phyloP scores from a whole-genome alignment of 2,888 invertebrate species.

The Noctua fimbriata region DNA sequence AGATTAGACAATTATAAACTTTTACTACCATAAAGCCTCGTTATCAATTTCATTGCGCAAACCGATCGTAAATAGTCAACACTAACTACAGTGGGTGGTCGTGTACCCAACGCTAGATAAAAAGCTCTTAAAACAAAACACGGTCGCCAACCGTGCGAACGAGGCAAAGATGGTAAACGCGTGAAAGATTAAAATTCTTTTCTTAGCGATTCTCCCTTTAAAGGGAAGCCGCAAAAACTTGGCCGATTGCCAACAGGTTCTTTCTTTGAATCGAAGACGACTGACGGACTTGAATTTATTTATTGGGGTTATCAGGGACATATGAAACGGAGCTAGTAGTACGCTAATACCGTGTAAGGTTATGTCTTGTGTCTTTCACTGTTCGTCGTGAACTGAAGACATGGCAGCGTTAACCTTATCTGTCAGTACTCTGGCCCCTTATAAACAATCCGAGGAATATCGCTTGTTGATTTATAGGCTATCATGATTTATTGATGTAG shows the following conservation, averaged over 20 bases:
- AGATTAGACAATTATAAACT: conserved; percentile 18
- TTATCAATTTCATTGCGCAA: conserved; percentile 56
- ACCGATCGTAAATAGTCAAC: conserved; percentile 49
- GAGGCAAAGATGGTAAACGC: conserved; percentile 65
- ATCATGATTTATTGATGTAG: conserved; percentile 55
- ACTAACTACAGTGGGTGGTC: conserved; percentile 60
- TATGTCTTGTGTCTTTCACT: conserved; percentile 47
- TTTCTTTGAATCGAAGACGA: conserved; percentile 77
- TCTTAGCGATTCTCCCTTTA: conserved; percentile 74
- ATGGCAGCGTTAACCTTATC: conserved; percentile 73
- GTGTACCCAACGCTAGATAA: conserved; percentile 39
- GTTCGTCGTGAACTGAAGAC: conserved; percentile 44
- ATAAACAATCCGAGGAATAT: conserved; percentile 61
- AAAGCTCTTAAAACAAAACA: conserved; percentile 70
- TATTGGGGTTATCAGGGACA: conserved; percentile 81
- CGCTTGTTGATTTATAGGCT: conserved; percentile 55
- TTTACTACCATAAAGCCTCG: conserved; percentile 31
- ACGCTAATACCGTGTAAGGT: conserved; percentile 61
- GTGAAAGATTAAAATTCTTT: conserved; percentile 81
- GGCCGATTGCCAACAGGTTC: conserved; percentile 81
- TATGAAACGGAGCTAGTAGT: conserved; percentile 69
- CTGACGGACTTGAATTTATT: conserved; percentile 78
- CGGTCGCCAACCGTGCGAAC: conserved; percentile 66
- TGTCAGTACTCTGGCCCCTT: conserved; percentile 62
- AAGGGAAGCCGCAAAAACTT: conserved; percentile 78